Evolutionary conservation across 2,113 vertebrate species (phyloP), one percentile per base, ranked within the genome.

Genomic region (Heterotis niloticus): DNA sequence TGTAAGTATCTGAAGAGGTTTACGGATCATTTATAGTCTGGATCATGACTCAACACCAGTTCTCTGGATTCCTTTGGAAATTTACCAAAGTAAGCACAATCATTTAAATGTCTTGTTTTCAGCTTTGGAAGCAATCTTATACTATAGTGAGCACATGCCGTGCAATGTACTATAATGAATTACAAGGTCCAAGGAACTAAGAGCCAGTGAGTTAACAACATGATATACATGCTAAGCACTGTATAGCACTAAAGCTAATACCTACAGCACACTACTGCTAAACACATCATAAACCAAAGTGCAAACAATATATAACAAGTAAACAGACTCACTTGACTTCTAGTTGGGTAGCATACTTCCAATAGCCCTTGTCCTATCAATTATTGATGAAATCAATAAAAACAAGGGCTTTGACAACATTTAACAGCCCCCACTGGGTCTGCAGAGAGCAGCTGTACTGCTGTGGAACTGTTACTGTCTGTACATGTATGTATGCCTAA

Each of bases 341-440:
- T 26, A 10, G 24, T 24, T 60, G 20, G 14, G 18, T 62, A 80
- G 34, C 16, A 68, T 75, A 68, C 80, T 80, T 68, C 75, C 81
- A 83, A 85, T 76, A 80, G 77, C 26, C 71, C 28, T 76, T 65
- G 64, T 60, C 79, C 78, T 60, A 82, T 85, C 57, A 85, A 85
- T 83, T 83, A 83, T 81, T 81, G 76, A 83, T 67, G 17, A 11
- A 64, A 64, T 64, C 76, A 79, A 79, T 83, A 79, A 9, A 79
- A 9, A 57, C 51, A 54, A 77, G 52, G 16, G 51, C 62, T 26
- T 67, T 44, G n/a, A 0, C 26, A 24, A 44, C 54, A 24, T 64
- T 28, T 7, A 64, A 44, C 20, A 34, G 23, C 65, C 64, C 51
- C 34, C 44, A 54, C 34, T 54, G 62, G 44, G 65, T 20, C 4